phyloP scores from a whole-genome alignment of 2,797 vertebrate species.

The Microctenopoma stevenorrisi region DNA sequence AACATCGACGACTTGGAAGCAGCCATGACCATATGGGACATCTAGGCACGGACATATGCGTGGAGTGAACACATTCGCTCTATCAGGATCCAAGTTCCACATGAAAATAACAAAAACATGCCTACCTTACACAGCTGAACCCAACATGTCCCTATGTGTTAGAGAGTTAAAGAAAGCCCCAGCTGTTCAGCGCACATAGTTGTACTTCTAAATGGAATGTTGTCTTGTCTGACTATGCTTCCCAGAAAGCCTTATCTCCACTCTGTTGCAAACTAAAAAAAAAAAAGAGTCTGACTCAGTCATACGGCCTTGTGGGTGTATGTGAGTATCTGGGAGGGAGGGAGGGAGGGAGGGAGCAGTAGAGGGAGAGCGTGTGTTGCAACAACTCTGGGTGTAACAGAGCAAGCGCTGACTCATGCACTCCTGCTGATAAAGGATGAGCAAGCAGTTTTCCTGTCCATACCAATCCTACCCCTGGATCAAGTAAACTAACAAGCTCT shows the following conservation, averaged over 20 bases:
- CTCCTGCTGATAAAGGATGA: conserved; percentile 90
- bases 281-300: conserved; percentile 68
- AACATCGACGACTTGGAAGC: conserved; percentile 86
- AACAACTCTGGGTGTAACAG: conserved; percentile 77
- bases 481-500: conserved; percentile 44
- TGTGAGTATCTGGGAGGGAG: conserved; percentile 57
- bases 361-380: conserved; percentile 60
- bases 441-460: conserved; percentile 83
- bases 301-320: conserved; percentile 57
- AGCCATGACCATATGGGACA: conserved; percentile 84
- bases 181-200: conserved; percentile 55
- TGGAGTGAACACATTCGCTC: background rate
- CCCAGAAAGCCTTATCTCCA: conserved; percentile 71
- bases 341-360: conserved; percentile 30
- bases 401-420: conserved; percentile 88
- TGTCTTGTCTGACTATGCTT: conserved; percentile 51
- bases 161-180: conserved; percentile 43
- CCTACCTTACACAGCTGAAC: conserved; percentile 62
- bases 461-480: conserved; percentile 61
- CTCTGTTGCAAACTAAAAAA: conserved; percentile 63
- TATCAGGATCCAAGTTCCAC: background rate
- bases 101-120: conserved; percentile 14
- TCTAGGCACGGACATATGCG: conserved; percentile 27
- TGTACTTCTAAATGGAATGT: conserved; percentile 64
- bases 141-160: conserved; percentile 46